Evolutionary conservation across 2,797 vertebrate genomes (phyloP), one percentile per base, ranked within the genome.

Genomic region (Sphaeramia orbicularis): DNA sequence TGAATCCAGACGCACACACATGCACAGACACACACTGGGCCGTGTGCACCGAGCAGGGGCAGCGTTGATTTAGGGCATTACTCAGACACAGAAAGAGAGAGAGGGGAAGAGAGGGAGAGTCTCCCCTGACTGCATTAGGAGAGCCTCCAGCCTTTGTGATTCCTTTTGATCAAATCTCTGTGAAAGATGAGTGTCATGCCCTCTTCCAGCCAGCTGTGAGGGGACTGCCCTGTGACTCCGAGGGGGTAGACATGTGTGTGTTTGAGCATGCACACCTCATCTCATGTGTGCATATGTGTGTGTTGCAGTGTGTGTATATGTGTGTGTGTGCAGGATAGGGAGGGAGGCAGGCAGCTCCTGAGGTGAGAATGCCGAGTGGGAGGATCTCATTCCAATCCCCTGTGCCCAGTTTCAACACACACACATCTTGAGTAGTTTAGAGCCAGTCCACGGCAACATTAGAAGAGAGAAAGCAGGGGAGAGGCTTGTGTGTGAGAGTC

Each of bases 121-220:
- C 94, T 95, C 91, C 92, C 92, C 86, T 80, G 90, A 91, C 94
- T 91, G 95, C 95, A 95, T 95, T 94, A 91, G 93, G 89, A 94
- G 91, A 89, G 94, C 94, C 95, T 93, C 87, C 74, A 95, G 95
- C 94, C 93, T 94, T 93, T 92, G 93, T 92, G 93, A 94, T 95
- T 93, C 93, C 93, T 96, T 97, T 97, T 96, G 96, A 97, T 97
- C 96, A 96, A 93, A 95, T 94, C 94, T 95, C 92, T 95, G 95
- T 96, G 96, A 96, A 95, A 95, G 96, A 97, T 97, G 94, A 96
- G 96, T 95, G 96, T 95, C 95, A 91, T 95, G 95, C 92, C 94
- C 95, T 93, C 93, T 91, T 89, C 90, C 71, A 95, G 94, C 94
- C 94, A 95, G 94, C 95, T 95, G 95, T 95, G 94, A 93, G 94